phyloP scores from a whole-genome alignment of 2,888 invertebrate species.

The Trachelus troglodyta region DNA sequence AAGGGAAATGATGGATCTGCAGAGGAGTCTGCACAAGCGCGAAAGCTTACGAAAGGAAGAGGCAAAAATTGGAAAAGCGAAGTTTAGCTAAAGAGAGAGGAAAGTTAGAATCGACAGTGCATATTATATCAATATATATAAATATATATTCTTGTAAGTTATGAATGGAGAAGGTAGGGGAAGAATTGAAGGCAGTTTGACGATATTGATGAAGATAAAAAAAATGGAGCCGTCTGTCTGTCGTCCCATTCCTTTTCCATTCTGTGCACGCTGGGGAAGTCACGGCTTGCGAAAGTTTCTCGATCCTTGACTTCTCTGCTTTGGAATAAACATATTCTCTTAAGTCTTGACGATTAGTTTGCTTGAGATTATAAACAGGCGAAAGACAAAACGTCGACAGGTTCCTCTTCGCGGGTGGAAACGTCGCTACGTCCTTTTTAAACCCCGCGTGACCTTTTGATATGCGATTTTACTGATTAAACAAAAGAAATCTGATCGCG shows the following conservation, averaged over 20 bases:
- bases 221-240: background rate
- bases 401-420: background rate
- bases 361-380: background rate
- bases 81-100: conserved; percentile 17
- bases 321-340: background rate
- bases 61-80: conserved; percentile 15
- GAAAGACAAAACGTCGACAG: background rate
- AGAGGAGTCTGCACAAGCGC: background rate
- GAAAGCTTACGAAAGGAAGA: conserved; percentile 10
- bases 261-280: background rate
- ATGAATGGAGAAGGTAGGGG: conserved; percentile 18
- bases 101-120: conserved; percentile 31
- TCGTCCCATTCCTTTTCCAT: background rate
- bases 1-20: background rate
- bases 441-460: background rate
- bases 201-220: conserved; percentile 6
- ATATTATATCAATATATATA: conserved; percentile 31
- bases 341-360: background rate
- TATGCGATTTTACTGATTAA: conserved; percentile 6
- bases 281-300: background rate
- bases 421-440: background rate
- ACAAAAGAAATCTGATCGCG: conserved; percentile 20
- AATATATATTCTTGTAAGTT: conserved; percentile 42
- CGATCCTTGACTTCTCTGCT: background rate
- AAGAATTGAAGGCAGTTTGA: conserved; percentile 16